These are phyloP conservation scores for Encarsia formosa DNA, from an alignment of 2,888 invertebrate genomes.

Conservation along the genomic window DNA sequence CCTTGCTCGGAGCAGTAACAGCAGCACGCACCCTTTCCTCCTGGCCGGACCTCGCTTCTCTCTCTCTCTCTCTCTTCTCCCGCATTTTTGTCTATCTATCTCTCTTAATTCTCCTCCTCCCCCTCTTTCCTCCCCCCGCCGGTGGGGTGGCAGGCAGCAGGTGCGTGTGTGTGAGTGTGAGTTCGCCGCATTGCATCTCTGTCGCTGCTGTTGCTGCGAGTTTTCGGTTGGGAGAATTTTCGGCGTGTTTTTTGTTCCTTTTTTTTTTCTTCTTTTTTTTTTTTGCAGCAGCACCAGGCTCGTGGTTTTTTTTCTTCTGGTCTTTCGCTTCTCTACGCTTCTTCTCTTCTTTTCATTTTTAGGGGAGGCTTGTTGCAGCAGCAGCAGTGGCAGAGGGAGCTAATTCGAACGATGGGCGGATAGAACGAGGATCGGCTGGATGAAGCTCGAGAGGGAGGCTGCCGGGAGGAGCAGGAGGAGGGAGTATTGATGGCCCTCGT, in stretches of 20 bases:
- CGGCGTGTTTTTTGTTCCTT: conserved; percentile 1
- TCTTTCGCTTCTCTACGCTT: background rate
- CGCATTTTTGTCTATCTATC: conserved; percentile 21
- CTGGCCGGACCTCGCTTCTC: conserved; percentile 2
- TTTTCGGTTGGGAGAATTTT: conserved; percentile 23
- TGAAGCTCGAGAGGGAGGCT: background rate
- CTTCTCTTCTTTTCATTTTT: background rate
- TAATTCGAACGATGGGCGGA: background rate
- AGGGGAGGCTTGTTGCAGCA: background rate
- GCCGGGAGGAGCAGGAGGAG: background rate
- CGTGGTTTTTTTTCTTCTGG: background rate
- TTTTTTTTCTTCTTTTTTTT: conserved; percentile 1
- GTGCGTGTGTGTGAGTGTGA: background rate
- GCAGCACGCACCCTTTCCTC: too few species aligned
- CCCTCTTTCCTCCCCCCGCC: conserved; percentile 32
- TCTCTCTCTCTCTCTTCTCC: conserved; percentile 14
- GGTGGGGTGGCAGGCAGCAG: background rate
- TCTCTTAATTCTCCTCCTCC: conserved; percentile 18
- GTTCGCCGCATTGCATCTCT: conserved; percentile 24
- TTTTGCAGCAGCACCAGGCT: background rate
- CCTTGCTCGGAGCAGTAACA: too few species aligned
- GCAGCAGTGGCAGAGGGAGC: background rate
- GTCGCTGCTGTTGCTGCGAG: conserved; percentile 8
- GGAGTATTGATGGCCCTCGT: too few species aligned
- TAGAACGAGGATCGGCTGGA: too few species aligned